Conservation (phyloP, 64 coral and sea anemone genomes). For the Anthopleura sola region DNA sequence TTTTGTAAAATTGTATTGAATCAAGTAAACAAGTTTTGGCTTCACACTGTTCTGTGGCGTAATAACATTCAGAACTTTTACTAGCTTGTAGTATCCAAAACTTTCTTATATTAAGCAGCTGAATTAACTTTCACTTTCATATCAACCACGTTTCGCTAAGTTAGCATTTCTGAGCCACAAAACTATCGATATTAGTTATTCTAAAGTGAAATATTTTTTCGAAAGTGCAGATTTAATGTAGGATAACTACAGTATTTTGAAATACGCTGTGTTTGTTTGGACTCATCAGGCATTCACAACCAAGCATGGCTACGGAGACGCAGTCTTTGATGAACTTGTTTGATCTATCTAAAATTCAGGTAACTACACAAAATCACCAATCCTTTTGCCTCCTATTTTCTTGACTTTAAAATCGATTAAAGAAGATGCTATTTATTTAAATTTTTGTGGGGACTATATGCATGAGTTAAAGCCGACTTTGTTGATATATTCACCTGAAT, state of each 20-base stretch:
- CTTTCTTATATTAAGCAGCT: neutral
- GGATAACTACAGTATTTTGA: neutral
- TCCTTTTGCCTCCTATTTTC: neutral
- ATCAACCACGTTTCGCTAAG: neutral
- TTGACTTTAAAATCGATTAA: neutral
- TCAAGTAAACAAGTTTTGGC: neutral
- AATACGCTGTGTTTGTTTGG: neutral
- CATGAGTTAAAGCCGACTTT: neutral
- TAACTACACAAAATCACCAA: neutral
- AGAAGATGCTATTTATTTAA: neutral
- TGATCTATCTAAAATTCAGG: neutral
- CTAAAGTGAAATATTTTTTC: too few species aligned
- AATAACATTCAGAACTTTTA: neutral
- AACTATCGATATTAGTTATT: too few species aligned
- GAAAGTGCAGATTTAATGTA: too few species aligned
- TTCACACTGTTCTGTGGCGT: neutral
- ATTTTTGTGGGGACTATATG: neutral
- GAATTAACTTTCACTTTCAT: neutral
- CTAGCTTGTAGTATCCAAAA: neutral
- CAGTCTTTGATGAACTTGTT: neutral
- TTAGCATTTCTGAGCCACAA: neutral
- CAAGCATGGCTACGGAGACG: neutral
- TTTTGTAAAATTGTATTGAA: neutral
- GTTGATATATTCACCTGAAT: neutral
- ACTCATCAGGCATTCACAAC: neutral